Base-by-base conservation (phyloP, 2,888 invertebrate species). In the Epirrhoe tristata region DNA sequence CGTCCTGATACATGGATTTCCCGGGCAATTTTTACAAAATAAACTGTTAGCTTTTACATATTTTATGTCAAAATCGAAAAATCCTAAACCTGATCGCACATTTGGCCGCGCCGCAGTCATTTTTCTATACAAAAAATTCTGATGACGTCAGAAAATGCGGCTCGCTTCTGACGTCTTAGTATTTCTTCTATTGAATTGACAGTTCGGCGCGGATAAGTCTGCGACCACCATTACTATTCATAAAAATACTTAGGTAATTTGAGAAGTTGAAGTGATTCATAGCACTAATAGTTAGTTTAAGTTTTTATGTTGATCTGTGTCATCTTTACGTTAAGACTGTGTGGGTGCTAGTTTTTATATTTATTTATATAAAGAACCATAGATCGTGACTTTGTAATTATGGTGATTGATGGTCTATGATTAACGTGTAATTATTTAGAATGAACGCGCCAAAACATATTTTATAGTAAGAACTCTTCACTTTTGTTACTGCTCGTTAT, bases 271-370 rank as follows among this genome's bases (percentile, higher is more conserved):
- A 52, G 39, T 67, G 68, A 68, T 54, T 71, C 68, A 71, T 50
- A 12, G 16, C 54, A 56, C 43, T 17, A 32, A 58, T 43, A 43
- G 39, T 43, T 43, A 12, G 50, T 32, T 34, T 36, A 51, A n/a
- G 16, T 56, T 43, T 60, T 58, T 17, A 54, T 53, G 52, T 51
- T 17, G 12, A 39, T 52, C 54, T 66, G 67, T 68, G 74, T 78
- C 78, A 80, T 76, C 71, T 51, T 63, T 67, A 71, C 43, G 72
- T 69, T 70, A 43, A 54, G 57, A 17, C 34, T 56, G 63, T 17
- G 67, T 52, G 62, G 36, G 51, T 14, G 50, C 54, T 34, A 39
- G 0, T 16, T 63, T 58, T 58, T 52, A 48, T 17, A 1, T 48
- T 17, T 48, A 32, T 46, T 34, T 14, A n/a, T 14, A 10, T 14